Base-by-base conservation (phyloP, 2,113 vertebrate species). In the Cercopithecus mona region DNA sequence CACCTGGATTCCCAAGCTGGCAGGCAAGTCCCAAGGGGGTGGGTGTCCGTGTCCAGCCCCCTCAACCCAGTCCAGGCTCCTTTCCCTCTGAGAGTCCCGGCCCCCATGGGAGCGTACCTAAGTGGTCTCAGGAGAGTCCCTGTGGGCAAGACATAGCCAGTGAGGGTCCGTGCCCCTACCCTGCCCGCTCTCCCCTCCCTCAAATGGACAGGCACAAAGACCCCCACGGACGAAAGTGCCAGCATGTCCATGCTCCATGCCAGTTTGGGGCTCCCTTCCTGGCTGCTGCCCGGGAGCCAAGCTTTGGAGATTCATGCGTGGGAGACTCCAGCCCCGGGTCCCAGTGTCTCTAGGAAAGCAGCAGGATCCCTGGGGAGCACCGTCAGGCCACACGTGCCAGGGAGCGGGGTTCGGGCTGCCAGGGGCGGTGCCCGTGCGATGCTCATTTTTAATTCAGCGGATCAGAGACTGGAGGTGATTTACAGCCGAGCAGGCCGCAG, bases 151-250 rank as follows among this genome's bases (percentile, higher is more conserved):
- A 16, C 45, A 8, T 22, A 78, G 59, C 4, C 48, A 2, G 18
- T 35, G 2, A 27, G 38, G 8, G 27, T 55, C 61, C 1, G 1
- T 13, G 16, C 55, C 10, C 3, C 7, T 17, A 5, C 61, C 16
- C 16, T 3, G 9, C 14, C 32, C 5, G 1, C 40, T 48, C 68
- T 27, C 23, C 40, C 6, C 8, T 50, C 23, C 38, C 23, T 25
- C 3, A 2, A 45, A 30, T 13, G 38, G 32, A 83, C 57, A 50
- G 61, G 57, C 94, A 96, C 43, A 11, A 93, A 97, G 95, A 97
- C 93, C 95, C 27, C 7, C 94, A 97, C 76, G 38, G 97, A 97
- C 92, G 93, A 88, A 97, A 94, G 97, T 97, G 94, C 92, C 93
- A 93, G 92, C 93, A 97, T 93, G 96, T 95, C 82, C 83, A 88